Evolutionary conservation across 2,797 vertebrate genomes (phyloP).

Genomic region (Fratercula arctica): DNA sequence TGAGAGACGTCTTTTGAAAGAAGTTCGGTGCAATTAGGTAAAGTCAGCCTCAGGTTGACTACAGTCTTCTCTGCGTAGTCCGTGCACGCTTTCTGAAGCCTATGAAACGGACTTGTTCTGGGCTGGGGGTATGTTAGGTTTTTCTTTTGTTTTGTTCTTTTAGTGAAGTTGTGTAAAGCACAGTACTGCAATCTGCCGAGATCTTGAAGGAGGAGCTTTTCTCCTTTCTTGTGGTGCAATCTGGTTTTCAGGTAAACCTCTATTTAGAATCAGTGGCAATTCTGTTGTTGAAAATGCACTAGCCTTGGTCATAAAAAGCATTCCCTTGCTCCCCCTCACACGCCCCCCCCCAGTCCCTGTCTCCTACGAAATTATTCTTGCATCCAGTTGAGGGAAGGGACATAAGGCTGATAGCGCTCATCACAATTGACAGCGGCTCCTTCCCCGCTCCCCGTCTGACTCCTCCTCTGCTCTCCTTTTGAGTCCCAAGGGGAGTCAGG

Average conservation of each 20-base stretch:
- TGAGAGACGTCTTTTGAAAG: not conserved
- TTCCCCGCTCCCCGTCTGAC: not conserved
- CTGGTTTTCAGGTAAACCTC: not conserved
- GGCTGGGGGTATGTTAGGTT: too few relatives aligned
- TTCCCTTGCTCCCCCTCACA: not conserved
- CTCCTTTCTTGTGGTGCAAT: not conserved
- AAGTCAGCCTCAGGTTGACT: not conserved
- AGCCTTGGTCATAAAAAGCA: not conserved
- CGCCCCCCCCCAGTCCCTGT: not conserved
- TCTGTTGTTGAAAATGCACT: not conserved
- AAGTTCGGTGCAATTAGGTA: not conserved
- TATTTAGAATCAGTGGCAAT: not conserved
- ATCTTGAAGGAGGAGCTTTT: not conserved
- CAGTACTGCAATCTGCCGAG: not conserved
- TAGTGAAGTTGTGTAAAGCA: not conserved
- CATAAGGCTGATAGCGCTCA: not conserved
- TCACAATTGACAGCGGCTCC: accelerated
- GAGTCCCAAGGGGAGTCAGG: not conserved
- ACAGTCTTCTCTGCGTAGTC: too few relatives aligned
- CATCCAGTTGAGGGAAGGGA: not conserved
- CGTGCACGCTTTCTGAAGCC: not conserved
- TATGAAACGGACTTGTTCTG: not conserved
- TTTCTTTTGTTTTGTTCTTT: not conserved
- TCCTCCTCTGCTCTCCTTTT: not conserved
- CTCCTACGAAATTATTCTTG: not conserved